A percentile compares a stretch with the other conserved stretches of the same genome.
phyloP scores from a whole-genome alignment of 2,113 vertebrate genomes.

The Heterotis niloticus region DNA sequence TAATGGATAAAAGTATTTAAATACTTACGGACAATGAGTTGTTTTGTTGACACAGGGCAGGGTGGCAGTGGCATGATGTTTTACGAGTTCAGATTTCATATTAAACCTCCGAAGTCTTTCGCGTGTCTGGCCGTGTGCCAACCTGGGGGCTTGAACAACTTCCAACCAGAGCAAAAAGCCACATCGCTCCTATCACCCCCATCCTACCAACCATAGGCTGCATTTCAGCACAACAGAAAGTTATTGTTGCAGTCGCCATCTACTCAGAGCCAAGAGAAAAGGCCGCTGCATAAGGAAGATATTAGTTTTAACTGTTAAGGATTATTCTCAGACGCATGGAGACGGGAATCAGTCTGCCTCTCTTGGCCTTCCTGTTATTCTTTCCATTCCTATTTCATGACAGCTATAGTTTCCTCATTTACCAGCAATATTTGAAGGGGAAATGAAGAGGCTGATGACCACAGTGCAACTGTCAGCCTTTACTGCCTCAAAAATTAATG shows the following conservation, averaged over 20 bases:
- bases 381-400: neutral
- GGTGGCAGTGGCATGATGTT: no score
- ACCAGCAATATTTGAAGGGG: neutral
- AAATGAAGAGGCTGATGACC: no score
- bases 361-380: neutral
- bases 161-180: no score
- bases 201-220: slow-evolving; percentile 2
- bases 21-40: no score
- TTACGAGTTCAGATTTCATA: neutral
- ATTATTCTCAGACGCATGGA: neutral
- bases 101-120: neutral
- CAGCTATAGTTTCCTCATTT: slow-evolving; percentile 16
- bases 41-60: no score
- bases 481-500: no score
- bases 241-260: neutral
- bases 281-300: neutral
- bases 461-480: no score
- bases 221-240: slow-evolving; percentile 3
- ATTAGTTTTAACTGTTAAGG: neutral
- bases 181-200: neutral
- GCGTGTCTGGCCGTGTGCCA: neutral
- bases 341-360: neutral
- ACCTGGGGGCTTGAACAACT: neutral
- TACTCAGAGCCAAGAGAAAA: neutral
- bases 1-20: no score